Percentiles rank a stretch among this genome's conserved stretches.
Conservation (phyloP, 37 sponge, comb jelly and placozoan species). For the Aplysina aerophoba region DNA sequence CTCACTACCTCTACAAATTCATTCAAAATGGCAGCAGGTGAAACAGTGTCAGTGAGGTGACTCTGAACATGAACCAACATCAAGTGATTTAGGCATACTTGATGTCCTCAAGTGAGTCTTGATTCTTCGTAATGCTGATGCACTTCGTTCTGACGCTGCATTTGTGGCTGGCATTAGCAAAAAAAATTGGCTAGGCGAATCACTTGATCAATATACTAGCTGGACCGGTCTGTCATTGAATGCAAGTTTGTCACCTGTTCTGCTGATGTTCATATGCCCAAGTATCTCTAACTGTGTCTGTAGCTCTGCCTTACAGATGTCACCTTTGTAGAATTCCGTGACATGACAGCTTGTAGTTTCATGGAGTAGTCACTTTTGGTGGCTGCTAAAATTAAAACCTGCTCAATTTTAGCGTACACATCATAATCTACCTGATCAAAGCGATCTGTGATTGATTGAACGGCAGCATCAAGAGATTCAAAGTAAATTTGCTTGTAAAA, state of each 20-base stretch:
- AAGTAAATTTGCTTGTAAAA: conserved; percentile 27
- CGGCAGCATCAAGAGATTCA: conserved; percentile 31
- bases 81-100: too few species aligned
- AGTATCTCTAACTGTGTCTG: conserved; percentile 12
- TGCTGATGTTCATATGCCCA: neutral
- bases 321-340: neutral
- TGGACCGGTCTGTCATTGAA: conserved; percentile 25
- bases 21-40: too few species aligned
- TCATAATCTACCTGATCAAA: conserved; percentile 36
- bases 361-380: neutral
- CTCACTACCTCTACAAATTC: too few species aligned
- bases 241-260: neutral
- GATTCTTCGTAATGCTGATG: neutral
- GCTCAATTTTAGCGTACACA: neutral
- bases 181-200: neutral
- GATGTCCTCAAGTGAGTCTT: too few species aligned
- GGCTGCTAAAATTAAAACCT: neutral
- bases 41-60: too few species aligned
- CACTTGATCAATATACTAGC: neutral
- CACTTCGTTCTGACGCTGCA: neutral
- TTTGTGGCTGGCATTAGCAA: neutral
- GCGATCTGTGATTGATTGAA: neutral
- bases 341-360: neutral
- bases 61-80: too few species aligned
- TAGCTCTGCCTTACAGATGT: conserved; percentile 13